Percentiles rank a stretch among this genome's conserved stretches.
Conservation (phyloP, 2,888 invertebrate genomes). For the Drosophila koepferae region DNA sequence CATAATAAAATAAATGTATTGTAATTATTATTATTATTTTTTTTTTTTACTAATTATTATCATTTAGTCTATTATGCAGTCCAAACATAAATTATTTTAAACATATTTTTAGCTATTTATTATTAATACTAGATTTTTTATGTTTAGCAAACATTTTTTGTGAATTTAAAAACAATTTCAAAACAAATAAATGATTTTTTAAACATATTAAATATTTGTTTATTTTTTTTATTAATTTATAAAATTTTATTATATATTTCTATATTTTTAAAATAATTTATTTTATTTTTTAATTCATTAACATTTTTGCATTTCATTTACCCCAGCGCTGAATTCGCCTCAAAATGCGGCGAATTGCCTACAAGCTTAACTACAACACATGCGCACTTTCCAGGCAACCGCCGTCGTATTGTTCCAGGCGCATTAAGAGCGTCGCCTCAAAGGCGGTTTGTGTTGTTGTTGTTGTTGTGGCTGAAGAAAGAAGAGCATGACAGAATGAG, state of each 20-base stretch:
- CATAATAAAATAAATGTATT: no score
- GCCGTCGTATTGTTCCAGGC: constrained; percentile 43
- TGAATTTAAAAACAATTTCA: no score
- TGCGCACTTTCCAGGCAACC: constrained; percentile 66
- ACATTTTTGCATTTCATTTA: not conserved
- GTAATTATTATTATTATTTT: no score
- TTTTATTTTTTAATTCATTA: not conserved
- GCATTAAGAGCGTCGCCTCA: constrained; percentile 58
- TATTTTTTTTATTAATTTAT: not conserved
- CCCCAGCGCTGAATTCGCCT: constrained; percentile 56
- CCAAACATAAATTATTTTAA: no score
- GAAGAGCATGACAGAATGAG: not conserved
- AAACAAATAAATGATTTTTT: no score
- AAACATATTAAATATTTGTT: no score
- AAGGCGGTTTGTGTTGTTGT: constrained; percentile 18
- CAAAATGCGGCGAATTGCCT: constrained; percentile 58
- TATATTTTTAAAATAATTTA: not conserved
- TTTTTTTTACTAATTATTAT: no score
- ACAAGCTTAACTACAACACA: constrained; percentile 55
- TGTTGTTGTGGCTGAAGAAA: not conserved
- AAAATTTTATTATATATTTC: no score
- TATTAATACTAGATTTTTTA: no score
- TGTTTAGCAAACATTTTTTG: no score
- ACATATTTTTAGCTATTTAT: no score
- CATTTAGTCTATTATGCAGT: no score